A percentile compares a stretch with the other conserved stretches of the same genome.
Conservation (phyloP, 2,113 vertebrate genomes). For the Psittacula cyanocephala region DNA sequence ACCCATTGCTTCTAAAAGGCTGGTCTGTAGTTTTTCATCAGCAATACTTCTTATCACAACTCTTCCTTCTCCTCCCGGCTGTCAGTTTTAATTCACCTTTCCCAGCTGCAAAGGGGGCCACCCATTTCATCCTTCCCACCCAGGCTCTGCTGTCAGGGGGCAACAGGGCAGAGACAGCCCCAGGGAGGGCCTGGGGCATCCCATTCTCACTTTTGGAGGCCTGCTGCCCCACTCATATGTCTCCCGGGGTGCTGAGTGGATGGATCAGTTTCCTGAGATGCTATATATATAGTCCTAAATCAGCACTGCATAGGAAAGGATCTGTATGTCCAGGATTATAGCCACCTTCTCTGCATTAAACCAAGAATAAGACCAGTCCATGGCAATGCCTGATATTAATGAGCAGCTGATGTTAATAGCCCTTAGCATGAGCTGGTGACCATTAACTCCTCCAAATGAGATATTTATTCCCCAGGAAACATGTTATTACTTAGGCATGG, state of each 20-base stretch:
- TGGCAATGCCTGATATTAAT: background rate
- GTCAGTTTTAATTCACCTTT: background rate
- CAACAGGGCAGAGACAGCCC: background rate
- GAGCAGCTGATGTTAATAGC: background rate
- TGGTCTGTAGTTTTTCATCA: background rate
- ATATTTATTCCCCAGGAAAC: background rate
- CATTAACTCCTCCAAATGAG: background rate
- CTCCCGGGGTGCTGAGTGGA: background rate
- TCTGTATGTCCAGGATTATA: background rate
- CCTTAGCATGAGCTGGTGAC: background rate
- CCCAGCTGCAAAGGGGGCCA: background rate
- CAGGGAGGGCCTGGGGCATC: background rate
- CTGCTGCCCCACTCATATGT: rapidly evolving
- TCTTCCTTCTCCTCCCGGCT: background rate
- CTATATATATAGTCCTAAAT: background rate
- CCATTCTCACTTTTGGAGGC: no score
- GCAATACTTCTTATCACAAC: background rate
- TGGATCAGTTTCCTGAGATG: background rate
- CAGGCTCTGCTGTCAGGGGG: background rate
- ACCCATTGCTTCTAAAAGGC: background rate
- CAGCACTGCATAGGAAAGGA: background rate
- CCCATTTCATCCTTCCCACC: no score
- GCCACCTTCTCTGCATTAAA: background rate
- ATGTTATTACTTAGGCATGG: background rate
- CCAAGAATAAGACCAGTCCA: background rate